These are phyloP conservation scores for Ophion ellenae DNA, from an alignment of 2,888 invertebrate species.

Conservation along the genomic window DNA sequence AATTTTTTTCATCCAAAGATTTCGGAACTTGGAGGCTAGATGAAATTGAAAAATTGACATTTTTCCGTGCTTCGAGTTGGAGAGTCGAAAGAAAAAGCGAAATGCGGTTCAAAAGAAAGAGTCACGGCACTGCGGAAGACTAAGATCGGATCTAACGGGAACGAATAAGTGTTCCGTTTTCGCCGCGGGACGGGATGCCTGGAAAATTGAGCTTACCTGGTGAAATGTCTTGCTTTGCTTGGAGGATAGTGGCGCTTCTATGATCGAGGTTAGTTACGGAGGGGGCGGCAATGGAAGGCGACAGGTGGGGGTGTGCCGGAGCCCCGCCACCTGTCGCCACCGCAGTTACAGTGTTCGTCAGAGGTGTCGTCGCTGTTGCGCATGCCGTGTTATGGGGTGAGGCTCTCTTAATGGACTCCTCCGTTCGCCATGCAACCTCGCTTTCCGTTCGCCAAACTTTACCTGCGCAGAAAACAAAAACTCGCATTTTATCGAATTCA, in stretches of 20 bases:
- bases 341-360: conserved; percentile 76
- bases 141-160: background rate
- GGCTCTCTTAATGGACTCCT: conserved; percentile 79
- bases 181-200: background rate
- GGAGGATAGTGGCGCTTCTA: conserved; percentile 78
- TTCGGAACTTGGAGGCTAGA: background rate
- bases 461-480: conserved; percentile 70
- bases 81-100: background rate
- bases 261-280: conserved; percentile 79
- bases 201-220: conserved; percentile 76
- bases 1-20: background rate
- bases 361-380: conserved; percentile 73
- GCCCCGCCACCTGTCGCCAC: conserved; percentile 68
- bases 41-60: background rate
- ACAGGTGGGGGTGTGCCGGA: conserved; percentile 79
- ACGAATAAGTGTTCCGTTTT: background rate
- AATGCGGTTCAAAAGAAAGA: background rate
- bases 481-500: background rate
- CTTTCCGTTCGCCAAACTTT: conserved; percentile 81
- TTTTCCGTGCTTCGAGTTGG: background rate
- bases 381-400: conserved; percentile 73
- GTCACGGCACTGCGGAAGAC: background rate
- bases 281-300: conserved; percentile 79
- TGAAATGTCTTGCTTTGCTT: conserved; percentile 80
- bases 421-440: conserved; percentile 81